A percentile compares a stretch with the other conserved stretches of the same genome.
phyloP scores from a whole-genome alignment of 2,888 invertebrate genomes.

The Dichetophora obliterata region DNA sequence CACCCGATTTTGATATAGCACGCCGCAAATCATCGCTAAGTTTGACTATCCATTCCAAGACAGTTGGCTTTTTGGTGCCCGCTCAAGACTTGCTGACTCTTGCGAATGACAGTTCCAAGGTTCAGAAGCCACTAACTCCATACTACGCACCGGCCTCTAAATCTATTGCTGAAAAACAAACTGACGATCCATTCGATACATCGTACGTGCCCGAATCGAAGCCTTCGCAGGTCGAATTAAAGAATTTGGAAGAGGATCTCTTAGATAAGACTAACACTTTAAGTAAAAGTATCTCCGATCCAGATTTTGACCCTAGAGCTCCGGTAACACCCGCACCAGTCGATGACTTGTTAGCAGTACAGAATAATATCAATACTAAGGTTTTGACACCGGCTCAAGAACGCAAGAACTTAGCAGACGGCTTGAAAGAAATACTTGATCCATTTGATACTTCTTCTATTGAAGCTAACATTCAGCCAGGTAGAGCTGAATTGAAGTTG shows the following conservation, averaged over 20 bases:
- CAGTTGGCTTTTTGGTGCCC: slow-evolving; percentile 76
- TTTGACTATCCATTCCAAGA: slow-evolving; percentile 73
- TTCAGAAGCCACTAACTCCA: slow-evolving; percentile 83
- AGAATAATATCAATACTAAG: slow-evolving; percentile 77
- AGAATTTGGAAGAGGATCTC: slow-evolving; percentile 81
- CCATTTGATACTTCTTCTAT: slow-evolving; percentile 90
- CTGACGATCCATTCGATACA: slow-evolving; percentile 88
- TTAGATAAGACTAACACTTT: slow-evolving; percentile 70
- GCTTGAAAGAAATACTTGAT: slow-evolving; percentile 71
- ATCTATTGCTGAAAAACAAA: slow-evolving; percentile 70
- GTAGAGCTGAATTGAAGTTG: slow-evolving; percentile 82
- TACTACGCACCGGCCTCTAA: slow-evolving; percentile 75
- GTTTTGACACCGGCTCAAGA: slow-evolving; percentile 78
- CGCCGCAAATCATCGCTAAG: slow-evolving; percentile 75
- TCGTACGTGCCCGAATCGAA: slow-evolving; percentile 82
- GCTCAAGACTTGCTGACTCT: slow-evolving; percentile 73
- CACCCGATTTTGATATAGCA: slow-evolving; percentile 60
- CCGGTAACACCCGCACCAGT: slow-evolving; percentile 65
- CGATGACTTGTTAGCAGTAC: slow-evolving; percentile 69
- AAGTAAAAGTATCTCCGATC: slow-evolving; percentile 76
- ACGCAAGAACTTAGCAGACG: slow-evolving; percentile 66
- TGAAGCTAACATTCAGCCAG: slow-evolving; percentile 80
- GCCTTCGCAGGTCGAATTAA: slow-evolving; percentile 83
- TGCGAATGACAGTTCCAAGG: slow-evolving; percentile 74
- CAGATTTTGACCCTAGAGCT: slow-evolving; percentile 74